Evolutionary conservation across 2,797 vertebrate species (phyloP), one percentile per base, ranked within the genome.

Genomic region (Oryzias sinensis): DNA sequence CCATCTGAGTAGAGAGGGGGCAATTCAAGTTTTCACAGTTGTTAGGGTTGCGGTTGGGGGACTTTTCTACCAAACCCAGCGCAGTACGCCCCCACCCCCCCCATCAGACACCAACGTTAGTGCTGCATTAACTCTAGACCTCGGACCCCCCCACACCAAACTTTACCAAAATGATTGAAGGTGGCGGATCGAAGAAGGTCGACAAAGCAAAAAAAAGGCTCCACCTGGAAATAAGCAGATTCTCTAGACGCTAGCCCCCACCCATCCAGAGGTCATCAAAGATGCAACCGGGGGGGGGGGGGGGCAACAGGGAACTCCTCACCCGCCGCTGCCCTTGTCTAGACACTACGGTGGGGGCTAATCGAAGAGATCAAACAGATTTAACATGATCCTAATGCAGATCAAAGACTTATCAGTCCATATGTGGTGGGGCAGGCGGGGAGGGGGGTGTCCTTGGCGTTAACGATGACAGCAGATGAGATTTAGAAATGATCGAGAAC

Each of bases 11-110:
- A 74, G 72, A 64, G 55, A 71, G 68, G 74, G 74, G 68, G 81
- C 72, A 82, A 83, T 87, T 66, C 65, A 70, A 73, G 85, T 87
- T 81, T 87, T 87, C 87, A 86, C 87, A 86, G 80, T 88, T 81
- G 88, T 89, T 86, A 82, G 68, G 63, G 47, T 65, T 78, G 71
- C 44, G 53, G 73, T 82, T 83, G 80, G 73, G 83, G 82, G 33
- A 42, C 67, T 64, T 33, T 52, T 70, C 57, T 5, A 15, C 54
- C 29, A 33, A 33, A 33, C 29, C 9, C 29, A 33, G 29, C 8
- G 2, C 8, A 9, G 29, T 8, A 2, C 7, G 8, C 29, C 6
- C 29, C 7, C 29, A 8, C 6, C 6, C 29, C 7, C 29, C 29
- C 6, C 6, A 22, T 22, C 7, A 33, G 7, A 33, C 29, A 2